Conservation (phyloP, 64 coral and sea anemone species). For the Orbicella faveolata region DNA sequence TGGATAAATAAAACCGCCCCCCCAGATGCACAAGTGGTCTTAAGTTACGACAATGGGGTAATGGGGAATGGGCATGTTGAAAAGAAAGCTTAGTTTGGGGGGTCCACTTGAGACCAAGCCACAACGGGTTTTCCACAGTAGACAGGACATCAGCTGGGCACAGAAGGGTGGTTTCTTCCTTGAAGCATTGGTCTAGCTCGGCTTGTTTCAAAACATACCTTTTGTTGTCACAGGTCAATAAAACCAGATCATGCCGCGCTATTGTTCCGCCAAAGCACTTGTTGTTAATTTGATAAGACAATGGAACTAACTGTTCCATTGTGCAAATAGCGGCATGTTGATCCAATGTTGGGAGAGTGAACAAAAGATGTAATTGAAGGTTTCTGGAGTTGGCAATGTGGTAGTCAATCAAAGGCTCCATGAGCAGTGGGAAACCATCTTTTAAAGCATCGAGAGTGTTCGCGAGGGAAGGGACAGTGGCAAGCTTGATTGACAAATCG, state of each 20-base stretch:
- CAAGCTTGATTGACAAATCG: too few relatives aligned
- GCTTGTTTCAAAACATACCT: neutral
- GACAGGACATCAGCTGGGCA: neutral
- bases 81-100: conserved; percentile 11
- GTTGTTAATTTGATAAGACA: neutral
- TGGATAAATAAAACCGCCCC: conserved; percentile 50
- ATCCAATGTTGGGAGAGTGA: neutral
- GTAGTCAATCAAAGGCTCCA: too few relatives aligned
- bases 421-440: too few relatives aligned
- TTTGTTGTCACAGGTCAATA: neutral
- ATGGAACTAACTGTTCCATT: neutral
- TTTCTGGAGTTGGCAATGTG: too few relatives aligned
- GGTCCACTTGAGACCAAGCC: conserved; percentile 58
- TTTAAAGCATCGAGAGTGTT: too few relatives aligned
- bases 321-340: neutral
- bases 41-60: neutral
- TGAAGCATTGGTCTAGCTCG: neutral
- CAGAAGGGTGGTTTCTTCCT: neutral
- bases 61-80: neutral
- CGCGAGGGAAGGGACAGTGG: too few relatives aligned
- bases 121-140: neutral
- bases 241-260: neutral
- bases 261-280: neutral
- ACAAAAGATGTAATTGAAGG: neutral
- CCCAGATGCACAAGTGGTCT: conserved; percentile 22